Conservation (phyloP, 1,140 invertebrate genomes). For the Zaprionus nigranus region DNA sequence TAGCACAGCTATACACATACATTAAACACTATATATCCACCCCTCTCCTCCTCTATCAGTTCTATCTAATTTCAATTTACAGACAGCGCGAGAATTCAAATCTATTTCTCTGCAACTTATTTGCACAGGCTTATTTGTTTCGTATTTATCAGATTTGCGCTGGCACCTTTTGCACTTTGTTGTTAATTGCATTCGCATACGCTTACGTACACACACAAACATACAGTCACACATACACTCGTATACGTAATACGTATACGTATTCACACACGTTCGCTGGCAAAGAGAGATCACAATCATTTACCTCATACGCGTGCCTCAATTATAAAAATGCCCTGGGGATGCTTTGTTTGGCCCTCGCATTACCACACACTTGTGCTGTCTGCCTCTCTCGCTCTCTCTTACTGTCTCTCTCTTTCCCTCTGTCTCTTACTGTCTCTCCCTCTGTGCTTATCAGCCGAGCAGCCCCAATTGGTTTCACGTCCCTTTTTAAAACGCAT, state of each 20-base stretch:
- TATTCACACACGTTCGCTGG: background rate
- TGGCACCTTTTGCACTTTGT: conserved; percentile 22
- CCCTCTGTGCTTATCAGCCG: background rate
- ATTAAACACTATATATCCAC: background rate
- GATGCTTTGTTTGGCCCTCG: conserved; percentile 26
- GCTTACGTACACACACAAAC: background rate
- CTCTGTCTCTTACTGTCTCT: conserved; percentile 2
- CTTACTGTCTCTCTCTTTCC: background rate
- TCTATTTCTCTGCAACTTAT: background rate
- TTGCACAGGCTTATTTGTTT: conserved; percentile 1
- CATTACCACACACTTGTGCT: conserved; percentile 2
- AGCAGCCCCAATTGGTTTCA: conserved; percentile 42
- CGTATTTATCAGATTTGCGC: conserved; percentile 20
- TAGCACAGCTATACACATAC: background rate
- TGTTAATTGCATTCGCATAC: conserved; percentile 48
- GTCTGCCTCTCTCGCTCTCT: too few relatives aligned
- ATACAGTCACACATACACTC: background rate
- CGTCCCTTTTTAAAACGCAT: conserved; percentile 69
- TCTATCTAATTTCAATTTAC: conserved; percentile 17
- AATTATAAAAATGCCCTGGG: conserved; percentile 66
- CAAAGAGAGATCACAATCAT: conserved; percentile 66
- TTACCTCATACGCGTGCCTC: conserved; percentile 70
- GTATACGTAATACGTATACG: background rate
- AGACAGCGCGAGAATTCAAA: background rate
- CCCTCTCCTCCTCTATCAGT: too few relatives aligned